A percentile compares a stretch with the other conserved stretches of the same genome.
Conservation (phyloP, 2,113 vertebrate species). For the Bubo scandiacus region DNA sequence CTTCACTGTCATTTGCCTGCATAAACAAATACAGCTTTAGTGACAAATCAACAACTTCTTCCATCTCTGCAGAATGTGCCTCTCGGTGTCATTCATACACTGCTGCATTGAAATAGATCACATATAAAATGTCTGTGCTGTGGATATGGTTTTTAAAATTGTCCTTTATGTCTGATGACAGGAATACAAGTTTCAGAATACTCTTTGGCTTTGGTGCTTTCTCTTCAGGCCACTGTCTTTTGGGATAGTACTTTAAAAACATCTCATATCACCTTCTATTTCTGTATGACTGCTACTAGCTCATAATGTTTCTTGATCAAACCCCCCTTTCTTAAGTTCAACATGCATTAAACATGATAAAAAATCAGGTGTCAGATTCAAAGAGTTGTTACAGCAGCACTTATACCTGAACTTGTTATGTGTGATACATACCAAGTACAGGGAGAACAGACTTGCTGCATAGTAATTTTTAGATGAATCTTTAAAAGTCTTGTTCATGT, state of each 20-base stretch:
- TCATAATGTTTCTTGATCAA: not conserved
- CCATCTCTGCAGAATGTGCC: not conserved
- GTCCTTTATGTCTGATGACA: not conserved
- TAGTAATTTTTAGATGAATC: not conserved
- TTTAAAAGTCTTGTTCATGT: not conserved
- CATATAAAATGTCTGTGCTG: not conserved
- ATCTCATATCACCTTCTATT: not conserved
- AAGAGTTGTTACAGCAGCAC: not conserved
- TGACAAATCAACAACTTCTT: not conserved
- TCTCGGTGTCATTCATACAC: not conserved
- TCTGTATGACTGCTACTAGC: not conserved
- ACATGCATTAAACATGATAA: not conserved
- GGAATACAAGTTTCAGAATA: not conserved
- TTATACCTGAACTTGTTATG: not conserved
- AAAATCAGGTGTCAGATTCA: conserved; percentile 3
- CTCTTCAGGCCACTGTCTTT: not conserved
- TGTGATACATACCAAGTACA: not conserved
- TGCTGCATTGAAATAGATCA: not conserved
- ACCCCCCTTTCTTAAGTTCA: not conserved
- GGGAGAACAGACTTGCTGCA: conserved; percentile 12
- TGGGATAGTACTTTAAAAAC: not conserved
- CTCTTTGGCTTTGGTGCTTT: not conserved
- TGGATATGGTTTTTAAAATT: not conserved
- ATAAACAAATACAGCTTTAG: not conserved
- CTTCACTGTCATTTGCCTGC: not conserved